phyloP scores from a whole-genome alignment of 2,113 vertebrate genomes.

The Planiliza haematocheilus region DNA sequence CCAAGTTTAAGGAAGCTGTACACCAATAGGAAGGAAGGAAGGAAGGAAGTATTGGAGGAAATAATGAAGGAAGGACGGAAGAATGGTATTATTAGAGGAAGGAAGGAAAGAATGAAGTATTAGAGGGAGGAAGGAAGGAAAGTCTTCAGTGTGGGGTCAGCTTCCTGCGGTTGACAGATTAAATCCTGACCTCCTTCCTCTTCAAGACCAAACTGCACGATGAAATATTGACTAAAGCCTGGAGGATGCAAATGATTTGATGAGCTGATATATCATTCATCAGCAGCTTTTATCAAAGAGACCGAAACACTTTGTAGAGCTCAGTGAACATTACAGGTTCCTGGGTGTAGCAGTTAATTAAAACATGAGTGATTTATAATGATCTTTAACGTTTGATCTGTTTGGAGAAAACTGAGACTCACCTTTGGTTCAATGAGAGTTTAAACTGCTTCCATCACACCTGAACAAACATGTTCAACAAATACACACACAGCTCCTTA shows the following conservation, averaged over 20 bases:
- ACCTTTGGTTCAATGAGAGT: not conserved
- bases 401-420: not conserved
- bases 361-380: not conserved
- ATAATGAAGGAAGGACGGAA: no score
- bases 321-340: conserved; percentile 19
- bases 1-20: no score
- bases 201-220: not conserved
- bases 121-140: no score
- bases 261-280: conserved; percentile 12
- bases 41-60: no score
- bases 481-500: no score
- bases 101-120: no score
- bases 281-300: no score
- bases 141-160: not conserved
- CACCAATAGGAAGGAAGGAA: no score
- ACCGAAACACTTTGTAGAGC: not conserved
- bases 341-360: no score
- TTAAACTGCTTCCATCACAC: rapidly evolving
- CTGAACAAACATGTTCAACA: not conserved
- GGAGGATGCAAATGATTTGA: conserved; percentile 23
- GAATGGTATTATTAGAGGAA: no score
- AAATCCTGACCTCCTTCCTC: conserved; percentile 9
- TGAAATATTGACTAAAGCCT: conserved; percentile 49
- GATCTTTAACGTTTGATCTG: not conserved
- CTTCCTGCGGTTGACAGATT: conserved; percentile 12